These are phyloP conservation scores for Drosophila austrosaltans DNA, from an alignment of 2,888 invertebrate genomes.

Conservation along the genomic window DNA sequence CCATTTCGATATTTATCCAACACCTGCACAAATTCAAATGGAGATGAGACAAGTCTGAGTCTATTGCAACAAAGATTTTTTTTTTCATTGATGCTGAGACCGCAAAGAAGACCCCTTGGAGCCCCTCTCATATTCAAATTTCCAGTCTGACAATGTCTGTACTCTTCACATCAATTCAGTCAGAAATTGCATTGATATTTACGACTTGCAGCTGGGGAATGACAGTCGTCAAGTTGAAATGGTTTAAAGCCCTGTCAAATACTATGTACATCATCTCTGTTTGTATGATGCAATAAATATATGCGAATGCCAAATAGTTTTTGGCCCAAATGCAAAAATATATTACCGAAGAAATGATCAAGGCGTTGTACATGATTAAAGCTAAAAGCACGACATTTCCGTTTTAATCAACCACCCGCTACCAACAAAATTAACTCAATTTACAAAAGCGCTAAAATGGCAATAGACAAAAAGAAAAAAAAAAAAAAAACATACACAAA, in stretches of 20 bases:
- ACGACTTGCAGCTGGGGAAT: conserved; percentile 44
- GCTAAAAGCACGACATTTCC: conserved; percentile 72
- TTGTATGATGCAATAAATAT: conserved; percentile 62
- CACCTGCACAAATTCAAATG: conserved; percentile 75
- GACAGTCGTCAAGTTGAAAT: conserved; percentile 56
- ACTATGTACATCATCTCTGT: conserved; percentile 10
- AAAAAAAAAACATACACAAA: conserved; percentile 18
- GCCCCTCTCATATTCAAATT: conserved; percentile 55
- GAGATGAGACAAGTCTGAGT: conserved; percentile 16
- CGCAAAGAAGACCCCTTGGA: neutral
- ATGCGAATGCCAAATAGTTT: conserved; percentile 33
- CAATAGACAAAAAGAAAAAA: conserved; percentile 28
- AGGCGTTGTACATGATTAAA: conserved; percentile 60
- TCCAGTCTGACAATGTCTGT: conserved; percentile 49
- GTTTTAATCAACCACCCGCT: conserved; percentile 79
- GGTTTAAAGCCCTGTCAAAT: conserved; percentile 61
- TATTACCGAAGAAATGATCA: conserved; percentile 29
- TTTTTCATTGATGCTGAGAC: neutral
- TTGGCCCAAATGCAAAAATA: conserved; percentile 27
- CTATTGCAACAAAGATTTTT: neutral
- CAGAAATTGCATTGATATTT: conserved; percentile 55
- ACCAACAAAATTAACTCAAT: conserved; percentile 60
- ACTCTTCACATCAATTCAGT: conserved; percentile 35
- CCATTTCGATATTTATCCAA: conserved; percentile 82
- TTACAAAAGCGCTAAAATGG: conserved; percentile 46